Evolutionary conservation across 2,797 vertebrate species (phyloP), one percentile per base, ranked within the genome.

Genomic region (Gymnoscopelus braueri): DNA sequence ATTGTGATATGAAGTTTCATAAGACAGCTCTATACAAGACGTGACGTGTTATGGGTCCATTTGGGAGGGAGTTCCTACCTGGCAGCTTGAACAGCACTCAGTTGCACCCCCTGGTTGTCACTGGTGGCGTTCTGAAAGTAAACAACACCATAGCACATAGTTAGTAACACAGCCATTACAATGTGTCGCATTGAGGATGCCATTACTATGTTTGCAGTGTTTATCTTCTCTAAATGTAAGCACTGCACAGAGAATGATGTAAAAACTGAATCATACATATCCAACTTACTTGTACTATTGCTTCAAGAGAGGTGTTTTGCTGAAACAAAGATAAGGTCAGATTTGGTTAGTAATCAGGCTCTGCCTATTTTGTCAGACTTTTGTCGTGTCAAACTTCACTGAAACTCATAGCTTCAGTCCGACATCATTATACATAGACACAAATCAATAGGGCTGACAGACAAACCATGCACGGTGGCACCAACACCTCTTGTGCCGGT

Each of bases 281-380:
- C 26, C 24, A 23, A 88, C 91, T 97, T 95, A 99, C 98, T 93
- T 97, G 97, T 84, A 99, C 98, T 93, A 99, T 99, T 93, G 97
- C 96, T 95, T 99, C 97, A 93, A 99, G 93, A 71, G 98, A 99
- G 69, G 98, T 97, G 91, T 99, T 99, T 96, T 98, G 98, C 98
- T 99, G 75, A 60, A 88, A 88, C 79, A 80, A n/a, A 69, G 53
- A 86, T 60, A 1, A 10, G 39, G 39, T 44, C 39, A 61, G 29
- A 79, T 3, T 51, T 59, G 6, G 15, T 75, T 51, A 67, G 26
- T 74, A 10, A 64, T 79, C 26, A 65, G 24, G 10, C 48, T 14
- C 32, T 35, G 5, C 5, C 6, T 35, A 5, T 1, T 29, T 29
- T 32, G 32, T 32, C 32, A 4, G 32, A 32, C 5, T 35, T 35